phyloP scores from a whole-genome alignment of 2,888 invertebrate genomes.

The Hirudinaria manillensis region DNA sequence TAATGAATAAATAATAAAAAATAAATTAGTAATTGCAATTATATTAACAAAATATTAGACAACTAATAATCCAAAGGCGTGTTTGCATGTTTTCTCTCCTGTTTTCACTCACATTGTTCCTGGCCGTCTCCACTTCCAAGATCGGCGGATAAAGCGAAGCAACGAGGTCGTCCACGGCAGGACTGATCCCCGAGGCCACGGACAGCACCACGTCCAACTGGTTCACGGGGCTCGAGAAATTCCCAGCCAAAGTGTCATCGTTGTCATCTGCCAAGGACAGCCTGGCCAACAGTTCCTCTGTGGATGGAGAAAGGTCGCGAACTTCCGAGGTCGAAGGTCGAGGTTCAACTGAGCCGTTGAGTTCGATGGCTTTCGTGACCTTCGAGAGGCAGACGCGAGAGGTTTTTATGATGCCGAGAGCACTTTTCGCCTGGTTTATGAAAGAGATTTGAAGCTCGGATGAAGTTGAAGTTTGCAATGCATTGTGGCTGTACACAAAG shows the following conservation, averaged over 20 bases:
- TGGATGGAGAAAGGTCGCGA: background rate
- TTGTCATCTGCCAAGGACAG: background rate
- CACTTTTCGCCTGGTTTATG: background rate
- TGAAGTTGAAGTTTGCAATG: too few species aligned
- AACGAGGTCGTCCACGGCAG: slow-evolving; percentile 1
- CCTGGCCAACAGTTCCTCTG: background rate
- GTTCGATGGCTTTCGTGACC: background rate
- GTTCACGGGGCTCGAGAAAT: background rate
- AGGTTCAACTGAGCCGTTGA: background rate
- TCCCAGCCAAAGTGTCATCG: background rate
- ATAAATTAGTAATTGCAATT: too few species aligned
- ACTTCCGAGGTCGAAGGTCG: background rate
- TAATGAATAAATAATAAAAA: too few species aligned
- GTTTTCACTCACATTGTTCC: background rate
- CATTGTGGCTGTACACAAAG: too few species aligned
- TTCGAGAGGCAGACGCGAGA: background rate
- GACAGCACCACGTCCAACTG: background rate
- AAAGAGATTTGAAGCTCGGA: background rate
- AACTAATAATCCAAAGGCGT: too few species aligned
- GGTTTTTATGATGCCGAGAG: slow-evolving; percentile 3
- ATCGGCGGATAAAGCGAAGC: background rate
- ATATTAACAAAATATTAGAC: too few species aligned
- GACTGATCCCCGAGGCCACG: background rate
- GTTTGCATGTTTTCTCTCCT: too few species aligned
- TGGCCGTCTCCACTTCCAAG: background rate